Conservation (phyloP, 2,113 vertebrate species). For the Cairina moschata region DNA sequence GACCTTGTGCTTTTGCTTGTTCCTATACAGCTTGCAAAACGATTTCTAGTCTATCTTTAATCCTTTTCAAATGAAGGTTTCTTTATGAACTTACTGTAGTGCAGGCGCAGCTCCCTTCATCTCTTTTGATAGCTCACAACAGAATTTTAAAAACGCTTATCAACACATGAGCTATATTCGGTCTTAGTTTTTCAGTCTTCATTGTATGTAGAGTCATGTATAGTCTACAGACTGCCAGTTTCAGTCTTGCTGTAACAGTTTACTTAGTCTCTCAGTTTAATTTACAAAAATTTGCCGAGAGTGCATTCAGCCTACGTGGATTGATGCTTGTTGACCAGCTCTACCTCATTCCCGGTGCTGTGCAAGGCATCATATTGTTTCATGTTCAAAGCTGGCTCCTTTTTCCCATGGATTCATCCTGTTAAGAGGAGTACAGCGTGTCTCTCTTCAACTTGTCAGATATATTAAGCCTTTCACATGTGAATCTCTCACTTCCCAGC, state of each 20-base stretch:
- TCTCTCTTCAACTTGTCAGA: neutral
- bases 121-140: neutral
- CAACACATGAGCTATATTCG: constrained; percentile 10
- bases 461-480: neutral
- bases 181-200: neutral
- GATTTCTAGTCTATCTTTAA: neutral
- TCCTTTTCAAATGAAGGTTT: neutral
- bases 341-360: neutral
- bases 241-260: neutral
- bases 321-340: neutral
- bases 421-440: neutral
- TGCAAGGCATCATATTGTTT: neutral
- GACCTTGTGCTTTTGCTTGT: neutral
- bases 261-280: neutral
- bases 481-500: neutral
- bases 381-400: neutral
- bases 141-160: constrained; percentile 2
- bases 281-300: neutral
- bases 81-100: neutral
- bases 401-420: neutral
- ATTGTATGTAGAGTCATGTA: neutral
- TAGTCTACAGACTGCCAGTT: neutral
- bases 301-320: neutral
- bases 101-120: neutral
- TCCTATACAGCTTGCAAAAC: neutral